phyloP scores from a whole-genome alignment of 2,113 vertebrate species.

The Nyctereutes procyonoides region DNA sequence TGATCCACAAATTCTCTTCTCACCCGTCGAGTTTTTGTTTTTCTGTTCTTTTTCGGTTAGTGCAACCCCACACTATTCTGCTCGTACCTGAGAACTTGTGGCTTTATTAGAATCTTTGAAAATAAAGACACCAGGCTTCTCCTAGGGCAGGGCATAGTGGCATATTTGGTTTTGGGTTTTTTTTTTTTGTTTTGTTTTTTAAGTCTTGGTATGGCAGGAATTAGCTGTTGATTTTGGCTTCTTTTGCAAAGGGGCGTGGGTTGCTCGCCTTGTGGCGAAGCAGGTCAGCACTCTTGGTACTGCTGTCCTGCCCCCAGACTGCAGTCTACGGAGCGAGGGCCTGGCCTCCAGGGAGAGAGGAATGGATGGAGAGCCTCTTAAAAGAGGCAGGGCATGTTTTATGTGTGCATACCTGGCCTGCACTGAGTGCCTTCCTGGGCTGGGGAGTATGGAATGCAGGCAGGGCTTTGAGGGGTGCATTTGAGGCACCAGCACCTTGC shows the following conservation, averaged over 20 bases:
- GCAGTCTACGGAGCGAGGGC: not conserved
- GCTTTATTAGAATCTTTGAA: slow-evolving; percentile 14
- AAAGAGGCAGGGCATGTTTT: not conserved
- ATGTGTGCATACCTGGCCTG: not conserved
- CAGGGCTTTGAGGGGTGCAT: not conserved
- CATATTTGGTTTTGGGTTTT: not conserved
- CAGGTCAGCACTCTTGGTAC: not conserved
- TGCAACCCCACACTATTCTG: not conserved
- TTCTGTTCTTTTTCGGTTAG: not conserved
- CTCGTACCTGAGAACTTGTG: not conserved
- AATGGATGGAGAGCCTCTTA: not conserved
- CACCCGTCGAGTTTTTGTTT: not conserved
- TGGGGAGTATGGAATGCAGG: not conserved
- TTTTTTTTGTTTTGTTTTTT: not conserved
- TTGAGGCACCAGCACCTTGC: not conserved
- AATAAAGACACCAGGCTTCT: not conserved
- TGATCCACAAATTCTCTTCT: not conserved
- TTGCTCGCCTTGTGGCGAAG: not conserved
- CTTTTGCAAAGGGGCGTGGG: not conserved
- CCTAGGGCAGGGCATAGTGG: not conserved
- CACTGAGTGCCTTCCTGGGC: not conserved
- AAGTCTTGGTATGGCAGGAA: slow-evolving; percentile 48
- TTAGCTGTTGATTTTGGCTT: slow-evolving; percentile 58
- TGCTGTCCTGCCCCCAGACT: not conserved
- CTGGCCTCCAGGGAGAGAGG: not conserved